Conservation (phyloP, 2,888 invertebrate genomes). For the Noctuana brunneofusca region DNA sequence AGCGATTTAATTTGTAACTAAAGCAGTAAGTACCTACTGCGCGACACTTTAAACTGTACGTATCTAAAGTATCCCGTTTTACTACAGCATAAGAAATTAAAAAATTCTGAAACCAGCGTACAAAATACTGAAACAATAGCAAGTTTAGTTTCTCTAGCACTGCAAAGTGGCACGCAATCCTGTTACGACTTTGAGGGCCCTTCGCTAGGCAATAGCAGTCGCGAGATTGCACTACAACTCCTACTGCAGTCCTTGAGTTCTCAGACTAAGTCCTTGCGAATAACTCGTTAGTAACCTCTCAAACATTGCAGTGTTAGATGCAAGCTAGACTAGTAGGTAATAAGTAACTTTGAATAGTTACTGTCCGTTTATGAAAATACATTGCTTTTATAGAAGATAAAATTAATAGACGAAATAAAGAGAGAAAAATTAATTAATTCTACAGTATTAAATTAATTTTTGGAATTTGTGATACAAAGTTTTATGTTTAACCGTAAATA, state of each 20-base stretch:
- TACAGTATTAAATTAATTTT: background rate
- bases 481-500: background rate
- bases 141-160: background rate
- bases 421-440: too few species aligned
- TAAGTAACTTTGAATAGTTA: background rate
- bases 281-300: background rate
- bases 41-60: too few species aligned
- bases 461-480: background rate
- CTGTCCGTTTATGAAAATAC: background rate
- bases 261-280: conserved; percentile 1
- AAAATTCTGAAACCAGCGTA: background rate
- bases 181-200: background rate
- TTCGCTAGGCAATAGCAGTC: background rate
- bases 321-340: background rate
- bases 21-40: background rate
- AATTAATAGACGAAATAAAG: too few species aligned
- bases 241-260: background rate
- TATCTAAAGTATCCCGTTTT: too few species aligned
- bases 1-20: background rate
- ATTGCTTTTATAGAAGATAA: background rate
- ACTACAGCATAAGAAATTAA: too few species aligned
- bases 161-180: conserved; percentile 1
- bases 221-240: background rate
- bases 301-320: background rate
- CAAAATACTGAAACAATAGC: background rate